phyloP scores from a whole-genome alignment of 1,140 invertebrate genomes.

The Drosophila arizonae region DNA sequence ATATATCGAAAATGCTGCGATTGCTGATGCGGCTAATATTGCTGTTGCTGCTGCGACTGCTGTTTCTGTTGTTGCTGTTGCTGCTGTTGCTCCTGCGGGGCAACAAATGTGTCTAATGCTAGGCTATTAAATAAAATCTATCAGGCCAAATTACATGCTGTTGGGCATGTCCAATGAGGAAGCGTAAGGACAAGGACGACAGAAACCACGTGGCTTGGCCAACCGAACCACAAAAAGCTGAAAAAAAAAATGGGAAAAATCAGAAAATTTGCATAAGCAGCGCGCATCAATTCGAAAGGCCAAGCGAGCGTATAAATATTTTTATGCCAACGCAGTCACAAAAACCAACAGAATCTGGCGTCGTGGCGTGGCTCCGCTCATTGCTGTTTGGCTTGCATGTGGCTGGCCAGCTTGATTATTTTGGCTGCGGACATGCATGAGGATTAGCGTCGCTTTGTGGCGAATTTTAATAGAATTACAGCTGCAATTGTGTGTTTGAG shows the following conservation, averaged over 20 bases:
- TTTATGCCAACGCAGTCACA: constrained; percentile 69
- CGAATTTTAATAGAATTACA: constrained; percentile 70
- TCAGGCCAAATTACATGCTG: constrained; percentile 67
- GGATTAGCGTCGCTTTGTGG: constrained; percentile 68
- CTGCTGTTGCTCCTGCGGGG: constrained; percentile 17
- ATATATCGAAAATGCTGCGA: constrained; percentile 33
- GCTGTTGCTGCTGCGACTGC: neutral
- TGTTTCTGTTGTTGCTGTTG: neutral
- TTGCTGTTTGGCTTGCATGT: constrained; percentile 28
- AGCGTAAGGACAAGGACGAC: constrained; percentile 37
- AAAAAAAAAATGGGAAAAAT: neutral
- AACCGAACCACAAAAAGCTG: constrained; percentile 29
- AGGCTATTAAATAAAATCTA: constrained; percentile 72
- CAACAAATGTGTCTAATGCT: constrained; percentile 76
- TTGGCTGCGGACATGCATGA: constrained; percentile 51
- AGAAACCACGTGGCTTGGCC: constrained; percentile 62
- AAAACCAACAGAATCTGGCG: constrained; percentile 31
- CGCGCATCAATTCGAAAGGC: constrained; percentile 67
- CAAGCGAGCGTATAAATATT: constrained; percentile 75
- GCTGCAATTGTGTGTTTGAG: constrained; percentile 17
- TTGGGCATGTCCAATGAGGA: constrained; percentile 24
- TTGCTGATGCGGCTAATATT: constrained; percentile 9
- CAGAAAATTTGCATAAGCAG: constrained; percentile 73
- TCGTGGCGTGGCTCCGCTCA: neutral
- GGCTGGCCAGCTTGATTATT: constrained; percentile 50